phyloP scores from a whole-genome alignment of 2,113 vertebrate species.

The Anolis carolinensis region DNA sequence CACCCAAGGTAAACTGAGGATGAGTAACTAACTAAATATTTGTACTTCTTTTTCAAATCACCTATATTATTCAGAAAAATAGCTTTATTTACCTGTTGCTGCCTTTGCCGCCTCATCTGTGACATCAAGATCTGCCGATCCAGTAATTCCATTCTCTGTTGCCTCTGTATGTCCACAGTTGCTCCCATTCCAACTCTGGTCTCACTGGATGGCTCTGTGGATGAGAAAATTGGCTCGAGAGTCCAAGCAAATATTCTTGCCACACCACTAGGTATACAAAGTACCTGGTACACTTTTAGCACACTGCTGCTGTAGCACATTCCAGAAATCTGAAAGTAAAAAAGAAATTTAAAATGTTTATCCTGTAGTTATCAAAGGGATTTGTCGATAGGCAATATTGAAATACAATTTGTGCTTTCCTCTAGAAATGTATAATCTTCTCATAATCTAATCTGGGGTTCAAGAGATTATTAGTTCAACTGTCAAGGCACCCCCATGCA shows the following conservation, averaged over 20 bases:
- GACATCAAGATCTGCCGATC: slow-evolving; percentile 94
- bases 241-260: slow-evolving; percentile 81
- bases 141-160: slow-evolving; percentile 91
- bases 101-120: slow-evolving; percentile 81
- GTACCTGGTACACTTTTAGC: slow-evolving; percentile 80
- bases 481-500: not conserved
- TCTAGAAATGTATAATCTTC: not conserved
- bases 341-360: slow-evolving; percentile 17
- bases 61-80: not conserved
- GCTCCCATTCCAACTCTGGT: slow-evolving; percentile 92
- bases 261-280: slow-evolving; percentile 85
- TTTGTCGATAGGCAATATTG: not conserved
- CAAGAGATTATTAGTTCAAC: not conserved
- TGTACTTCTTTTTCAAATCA: slow-evolving; percentile 4
- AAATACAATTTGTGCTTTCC: not conserved
- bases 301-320: slow-evolving; percentile 82
- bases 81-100: slow-evolving; percentile 76
- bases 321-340: slow-evolving; percentile 85
- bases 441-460: not conserved
- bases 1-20: not conserved
- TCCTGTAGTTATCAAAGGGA: rapidly evolving
- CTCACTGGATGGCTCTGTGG: slow-evolving; percentile 83
- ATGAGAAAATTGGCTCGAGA: slow-evolving; percentile 89
- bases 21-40: rapidly evolving
- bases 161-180: slow-evolving; percentile 94